phyloP scores from a whole-genome alignment of 1,140 invertebrate genomes.

The Scylla paramamosain region DNA sequence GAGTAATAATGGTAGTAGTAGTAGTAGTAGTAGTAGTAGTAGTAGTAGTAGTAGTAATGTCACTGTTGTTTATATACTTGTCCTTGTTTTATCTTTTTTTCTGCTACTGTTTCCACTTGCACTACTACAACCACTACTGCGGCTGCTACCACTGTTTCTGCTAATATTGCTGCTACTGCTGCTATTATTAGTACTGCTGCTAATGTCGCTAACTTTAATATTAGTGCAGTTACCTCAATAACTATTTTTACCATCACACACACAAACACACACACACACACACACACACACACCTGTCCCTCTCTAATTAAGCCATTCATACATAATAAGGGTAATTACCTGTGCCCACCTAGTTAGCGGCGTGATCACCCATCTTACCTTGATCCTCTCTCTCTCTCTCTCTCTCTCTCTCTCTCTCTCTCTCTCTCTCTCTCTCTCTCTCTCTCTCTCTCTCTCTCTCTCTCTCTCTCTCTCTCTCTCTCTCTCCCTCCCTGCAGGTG shows the following conservation, averaged over 20 bases:
- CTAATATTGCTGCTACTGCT: too few relatives aligned
- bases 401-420: not conserved
- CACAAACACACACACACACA: constrained; percentile 7
- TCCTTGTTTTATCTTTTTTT: too few relatives aligned
- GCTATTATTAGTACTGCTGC: too few relatives aligned
- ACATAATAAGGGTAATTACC: not conserved
- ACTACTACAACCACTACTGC: not conserved
- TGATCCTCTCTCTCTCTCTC: too few relatives aligned
- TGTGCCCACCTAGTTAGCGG: not conserved
- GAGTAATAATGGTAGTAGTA: too few relatives aligned
- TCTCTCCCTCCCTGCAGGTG: not conserved
- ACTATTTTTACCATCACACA: not conserved
- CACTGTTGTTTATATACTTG: too few relatives aligned
- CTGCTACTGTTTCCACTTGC: not conserved
- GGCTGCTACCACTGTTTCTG: too few relatives aligned
- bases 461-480: constrained; percentile 3
- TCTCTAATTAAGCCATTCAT: not conserved
- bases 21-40: too few relatives aligned
- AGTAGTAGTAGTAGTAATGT: too few relatives aligned
- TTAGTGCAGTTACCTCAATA: too few relatives aligned
- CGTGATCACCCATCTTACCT: not conserved
- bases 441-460: constrained; percentile 20
- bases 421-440: constrained; percentile 19
- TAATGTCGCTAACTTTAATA: too few relatives aligned
- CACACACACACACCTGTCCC: not conserved